Base-by-base conservation (phyloP, 2,888 invertebrate genomes). In the Drosophila paranaensis region DNA sequence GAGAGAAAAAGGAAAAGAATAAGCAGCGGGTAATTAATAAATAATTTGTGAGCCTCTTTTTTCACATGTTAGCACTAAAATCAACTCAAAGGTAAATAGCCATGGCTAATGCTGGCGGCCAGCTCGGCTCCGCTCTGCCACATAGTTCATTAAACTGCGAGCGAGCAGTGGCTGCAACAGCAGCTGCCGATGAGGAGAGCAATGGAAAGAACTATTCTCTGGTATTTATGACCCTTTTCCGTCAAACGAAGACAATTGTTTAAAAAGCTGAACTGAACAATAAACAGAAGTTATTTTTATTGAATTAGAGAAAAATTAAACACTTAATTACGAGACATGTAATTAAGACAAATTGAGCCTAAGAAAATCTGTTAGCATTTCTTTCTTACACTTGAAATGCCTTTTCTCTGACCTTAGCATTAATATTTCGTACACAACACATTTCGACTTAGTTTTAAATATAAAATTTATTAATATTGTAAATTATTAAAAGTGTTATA, bases 11-110 rank as follows among this genome's bases (percentile, higher is more conserved):
- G 20, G 2, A n/a, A 54, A 51, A 53, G 5, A 39, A 37, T 25
- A 25, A 39, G 54, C 69, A 48, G 42, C 57, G 73, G 75, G 81
- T 81, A 88, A 88, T 87, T 87, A 87, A 88, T 86, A 88, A 88
- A 83, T 86, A 86, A 83, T 87, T 87, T 88, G 78, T 82, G 79
- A 75, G 81, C 53, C 64, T 64, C 62, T 75, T 71, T 73, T 73
- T 79, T 76, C 77, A 81, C 85, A 79, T 81, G 71, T 83, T 68
- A 56, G 54, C 70, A 71, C 74, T 71, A 79, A 85, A 86, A 62
- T 70, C 72, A 45, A 48, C 42, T 67, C 43, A 63, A 82, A 77
- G 68, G 65, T 78, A 83, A 83, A 85, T 73, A 80, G 82, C 82
- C 82, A 78, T 85, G 71, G 78, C 63, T 71, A 82, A 83, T 82